phyloP scores from a whole-genome alignment of 2,797 vertebrate species.

The Austrolebias charrua region DNA sequence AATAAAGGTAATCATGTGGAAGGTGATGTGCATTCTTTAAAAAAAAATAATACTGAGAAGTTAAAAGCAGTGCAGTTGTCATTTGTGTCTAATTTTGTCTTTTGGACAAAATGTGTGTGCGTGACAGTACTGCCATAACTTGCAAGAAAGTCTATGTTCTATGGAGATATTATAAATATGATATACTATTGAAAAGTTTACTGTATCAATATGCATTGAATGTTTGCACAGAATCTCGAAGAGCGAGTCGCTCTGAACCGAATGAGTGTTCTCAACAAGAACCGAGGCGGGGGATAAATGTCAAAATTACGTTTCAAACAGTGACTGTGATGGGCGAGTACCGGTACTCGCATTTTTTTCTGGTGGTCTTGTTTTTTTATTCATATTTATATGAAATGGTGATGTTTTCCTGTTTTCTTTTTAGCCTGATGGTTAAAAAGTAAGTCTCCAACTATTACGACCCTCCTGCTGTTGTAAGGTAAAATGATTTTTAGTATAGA shows the following conservation, averaged over 20 bases:
- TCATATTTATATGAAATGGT: slow-evolving; percentile 57
- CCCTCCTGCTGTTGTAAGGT: slow-evolving; percentile 27
- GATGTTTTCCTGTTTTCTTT: slow-evolving; percentile 56
- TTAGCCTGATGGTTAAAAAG: slow-evolving; percentile 23
- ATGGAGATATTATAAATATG: slow-evolving; percentile 64
- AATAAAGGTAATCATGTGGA: slow-evolving; percentile 74
- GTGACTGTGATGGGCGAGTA: slow-evolving; percentile 75
- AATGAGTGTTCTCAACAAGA: slow-evolving; percentile 82
- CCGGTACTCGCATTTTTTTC: slow-evolving; percentile 70
- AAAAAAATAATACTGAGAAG: slow-evolving; percentile 45
- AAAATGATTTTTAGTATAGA: slow-evolving; percentile 5
- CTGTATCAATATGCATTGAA: slow-evolving; percentile 80
- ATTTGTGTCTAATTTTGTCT: slow-evolving; percentile 72
- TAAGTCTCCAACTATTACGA: slow-evolving; percentile 25
- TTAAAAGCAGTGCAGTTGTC: slow-evolving; percentile 71
- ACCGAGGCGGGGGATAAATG: slow-evolving; percentile 68
- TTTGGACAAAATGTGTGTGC: slow-evolving; percentile 60
- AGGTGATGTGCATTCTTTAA: slow-evolving; percentile 72
- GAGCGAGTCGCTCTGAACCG: slow-evolving; percentile 86
- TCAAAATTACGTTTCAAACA: slow-evolving; percentile 75
- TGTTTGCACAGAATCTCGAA: slow-evolving; percentile 79
- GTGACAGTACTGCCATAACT: slow-evolving; percentile 77
- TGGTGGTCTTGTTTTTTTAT: slow-evolving; percentile 33
- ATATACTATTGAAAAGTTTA: slow-evolving; percentile 70
- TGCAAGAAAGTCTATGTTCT: slow-evolving; percentile 70